Conservation (phyloP, 2,888 invertebrate species). For the Hololepta plana region DNA sequence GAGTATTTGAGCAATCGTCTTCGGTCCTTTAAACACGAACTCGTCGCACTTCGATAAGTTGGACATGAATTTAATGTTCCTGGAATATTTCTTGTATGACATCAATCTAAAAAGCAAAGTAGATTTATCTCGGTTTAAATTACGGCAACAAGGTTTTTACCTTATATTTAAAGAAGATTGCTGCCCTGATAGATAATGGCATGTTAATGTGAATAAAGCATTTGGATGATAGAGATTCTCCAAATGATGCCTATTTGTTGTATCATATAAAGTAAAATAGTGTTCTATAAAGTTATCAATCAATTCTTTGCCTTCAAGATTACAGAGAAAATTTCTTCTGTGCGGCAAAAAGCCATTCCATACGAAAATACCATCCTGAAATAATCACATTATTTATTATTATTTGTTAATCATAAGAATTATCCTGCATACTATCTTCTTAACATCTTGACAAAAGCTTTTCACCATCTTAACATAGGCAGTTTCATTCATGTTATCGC, state of each 20-base stretch:
- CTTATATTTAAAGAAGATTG: conserved; percentile 17
- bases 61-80: conserved; percentile 29
- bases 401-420: conserved; percentile 15
- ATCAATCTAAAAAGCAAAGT: conserved; percentile 18
- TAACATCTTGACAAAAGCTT: conserved; percentile 35
- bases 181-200: conserved; percentile 17
- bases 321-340: conserved; percentile 33
- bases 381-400: conserved; percentile 6
- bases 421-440: conserved; percentile 32
- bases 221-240: conserved; percentile 41
- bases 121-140: not conserved
- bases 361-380: conserved; percentile 32
- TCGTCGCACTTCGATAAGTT: conserved; percentile 21
- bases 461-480: conserved; percentile 38
- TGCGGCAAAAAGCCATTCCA: conserved; percentile 27
- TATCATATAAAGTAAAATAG: conserved; percentile 47
- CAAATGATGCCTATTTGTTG: conserved; percentile 33
- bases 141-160: conserved; percentile 13
- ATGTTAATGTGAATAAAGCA: conserved; percentile 42
- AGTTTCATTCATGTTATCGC: conserved; percentile 39
- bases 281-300: conserved; percentile 45
- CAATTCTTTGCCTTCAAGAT: conserved; percentile 27
- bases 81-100: conserved; percentile 24
- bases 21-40: conserved; percentile 15
- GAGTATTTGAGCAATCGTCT: conserved; percentile 29